Percentiles rank a stretch among this genome's conserved stretches.
Evolutionary conservation across 2,888 invertebrate genomes (phyloP).

Genomic region (Sesamia inferens): DNA sequence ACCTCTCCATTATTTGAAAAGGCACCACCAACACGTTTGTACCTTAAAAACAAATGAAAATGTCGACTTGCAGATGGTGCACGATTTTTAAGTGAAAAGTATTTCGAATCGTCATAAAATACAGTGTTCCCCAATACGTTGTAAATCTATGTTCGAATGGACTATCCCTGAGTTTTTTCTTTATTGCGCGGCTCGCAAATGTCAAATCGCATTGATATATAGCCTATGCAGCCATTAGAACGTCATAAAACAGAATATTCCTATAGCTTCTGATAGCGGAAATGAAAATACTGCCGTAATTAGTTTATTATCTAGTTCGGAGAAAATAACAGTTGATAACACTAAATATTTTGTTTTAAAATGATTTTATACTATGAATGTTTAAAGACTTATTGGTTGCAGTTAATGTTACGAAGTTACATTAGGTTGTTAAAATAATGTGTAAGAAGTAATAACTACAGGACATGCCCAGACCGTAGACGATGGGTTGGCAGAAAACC

Average conservation of each 20-base stretch:
- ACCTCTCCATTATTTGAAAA: background rate
- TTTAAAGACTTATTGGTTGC: background rate
- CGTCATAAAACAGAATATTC: constrained; percentile 52
- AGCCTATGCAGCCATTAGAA: constrained; percentile 50
- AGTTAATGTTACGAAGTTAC: too few species aligned
- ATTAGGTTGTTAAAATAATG: background rate
- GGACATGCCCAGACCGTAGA: background rate
- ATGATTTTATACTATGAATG: background rate
- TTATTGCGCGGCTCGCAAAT: constrained; percentile 55
- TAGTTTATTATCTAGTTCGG: background rate
- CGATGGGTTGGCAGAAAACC: too few species aligned
- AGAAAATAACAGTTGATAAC: background rate
- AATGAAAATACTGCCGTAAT: constrained; percentile 9
- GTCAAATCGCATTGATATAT: constrained; percentile 56
- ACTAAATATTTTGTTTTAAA: constrained; percentile 2
- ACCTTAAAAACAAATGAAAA: constrained; percentile 17
- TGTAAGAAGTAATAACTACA: background rate
- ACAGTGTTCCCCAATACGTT: constrained; percentile 41
- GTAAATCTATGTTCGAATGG: constrained; percentile 60
- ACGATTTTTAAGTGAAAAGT: constrained; percentile 43
- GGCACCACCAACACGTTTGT: background rate
- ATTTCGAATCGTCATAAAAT: constrained; percentile 41
- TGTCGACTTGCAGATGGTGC: constrained; percentile 14
- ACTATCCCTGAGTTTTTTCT: constrained; percentile 54
- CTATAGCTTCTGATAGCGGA: constrained; percentile 16